Percentiles rank a stretch among this genome's conserved stretches.
Evolutionary conservation across 1,140 invertebrate species (phyloP).

Genomic region (Conopomorpha cramerella): DNA sequence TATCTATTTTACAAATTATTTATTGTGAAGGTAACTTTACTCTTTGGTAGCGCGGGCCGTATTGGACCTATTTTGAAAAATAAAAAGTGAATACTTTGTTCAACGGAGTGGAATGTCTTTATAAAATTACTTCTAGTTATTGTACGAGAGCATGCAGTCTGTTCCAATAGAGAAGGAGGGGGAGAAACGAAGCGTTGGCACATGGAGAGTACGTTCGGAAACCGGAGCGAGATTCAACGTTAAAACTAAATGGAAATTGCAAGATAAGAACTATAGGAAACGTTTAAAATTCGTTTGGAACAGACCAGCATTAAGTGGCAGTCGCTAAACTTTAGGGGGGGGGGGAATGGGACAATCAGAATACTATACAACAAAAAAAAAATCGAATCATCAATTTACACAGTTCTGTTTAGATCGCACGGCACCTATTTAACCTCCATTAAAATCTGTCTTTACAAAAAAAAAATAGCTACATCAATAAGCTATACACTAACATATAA

Average conservation of each 20-base stretch:
- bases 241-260: too few species aligned
- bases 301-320: constrained; percentile 1
- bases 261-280: too few species aligned
- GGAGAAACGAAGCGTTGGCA: too few species aligned
- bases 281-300: constrained; percentile 22
- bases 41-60: constrained; percentile 53
- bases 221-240: too few species aligned
- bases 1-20: constrained; percentile 44
- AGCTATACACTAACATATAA: constrained; percentile 31
- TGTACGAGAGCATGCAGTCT: too few species aligned
- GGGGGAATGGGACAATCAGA: too few species aligned
- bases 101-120: too few species aligned
- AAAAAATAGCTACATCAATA: constrained; percentile 30
- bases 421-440: neutral
- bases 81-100: too few species aligned
- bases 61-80: constrained; percentile 13
- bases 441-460: constrained; percentile 12
- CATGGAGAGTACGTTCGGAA: constrained; percentile 13
- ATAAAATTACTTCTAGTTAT: too few species aligned
- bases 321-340: too few species aligned
- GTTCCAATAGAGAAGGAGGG: too few species aligned
- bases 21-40: constrained; percentile 53
- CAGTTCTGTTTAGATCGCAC: neutral
- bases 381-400: neutral
- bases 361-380: too few species aligned